A percentile compares a stretch with the other conserved stretches of the same genome.
Conservation (phyloP, 2,888 invertebrate genomes). For the Eustalomyia histrio region DNA sequence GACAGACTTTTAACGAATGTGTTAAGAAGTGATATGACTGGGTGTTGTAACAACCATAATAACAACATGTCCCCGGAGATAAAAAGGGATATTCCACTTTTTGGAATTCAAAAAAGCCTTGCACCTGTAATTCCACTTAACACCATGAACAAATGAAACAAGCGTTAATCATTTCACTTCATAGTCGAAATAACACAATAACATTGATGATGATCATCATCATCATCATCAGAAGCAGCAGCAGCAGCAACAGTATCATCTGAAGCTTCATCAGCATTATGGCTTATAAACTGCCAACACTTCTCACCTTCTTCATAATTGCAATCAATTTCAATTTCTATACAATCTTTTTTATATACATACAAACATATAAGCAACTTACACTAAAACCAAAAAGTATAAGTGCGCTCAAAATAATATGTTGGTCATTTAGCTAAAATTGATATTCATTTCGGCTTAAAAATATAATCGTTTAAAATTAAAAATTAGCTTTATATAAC, state of each 20-base stretch:
- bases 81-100: constrained; percentile 52
- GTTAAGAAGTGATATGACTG: constrained; percentile 54
- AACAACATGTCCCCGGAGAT: constrained; percentile 64
- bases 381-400: not conserved
- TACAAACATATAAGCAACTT: constrained; percentile 15
- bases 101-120: constrained; percentile 48
- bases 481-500: too few species aligned
- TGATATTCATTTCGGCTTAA: too few species aligned
- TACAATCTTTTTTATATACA: constrained; percentile 28
- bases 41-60: constrained; percentile 57
- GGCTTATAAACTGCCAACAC: constrained; percentile 63
- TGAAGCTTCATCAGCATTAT: constrained; percentile 47
- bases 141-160: constrained; percentile 38
- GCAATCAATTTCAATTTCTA: constrained; percentile 65
- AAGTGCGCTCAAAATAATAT: too few species aligned
- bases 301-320: constrained; percentile 66
- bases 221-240: constrained; percentile 16
- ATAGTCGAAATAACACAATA: constrained; percentile 29
- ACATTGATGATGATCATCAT: constrained; percentile 31
- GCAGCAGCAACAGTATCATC: constrained; percentile 37
- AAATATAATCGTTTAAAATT: too few species aligned
- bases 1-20: constrained; percentile 37
- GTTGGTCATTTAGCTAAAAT: too few species aligned
- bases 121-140: constrained; percentile 64
- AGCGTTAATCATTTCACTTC: constrained; percentile 55